phyloP scores from a whole-genome alignment of 2,888 invertebrate genomes.

The Drosophila prostipennis region DNA sequence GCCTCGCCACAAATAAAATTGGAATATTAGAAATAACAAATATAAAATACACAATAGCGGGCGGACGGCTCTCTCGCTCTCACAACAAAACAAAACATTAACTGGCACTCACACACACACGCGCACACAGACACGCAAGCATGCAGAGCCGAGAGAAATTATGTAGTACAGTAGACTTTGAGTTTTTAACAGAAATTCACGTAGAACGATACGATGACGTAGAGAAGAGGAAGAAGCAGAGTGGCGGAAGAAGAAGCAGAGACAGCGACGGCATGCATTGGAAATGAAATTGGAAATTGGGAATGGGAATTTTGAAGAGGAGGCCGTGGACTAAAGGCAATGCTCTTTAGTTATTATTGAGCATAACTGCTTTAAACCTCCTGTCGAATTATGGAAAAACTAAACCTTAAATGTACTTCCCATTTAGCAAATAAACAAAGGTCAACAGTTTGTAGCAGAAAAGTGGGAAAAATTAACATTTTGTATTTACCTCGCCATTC shows the following conservation, averaged over 20 bases:
- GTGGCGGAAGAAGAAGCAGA: constrained; percentile 40
- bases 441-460: constrained; percentile 8
- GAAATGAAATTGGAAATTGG: constrained; percentile 11
- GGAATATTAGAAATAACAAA: constrained; percentile 20
- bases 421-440: constrained; percentile 28
- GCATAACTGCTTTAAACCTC: too few species aligned
- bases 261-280: constrained; percentile 47
- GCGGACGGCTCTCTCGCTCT: constrained; percentile 40
- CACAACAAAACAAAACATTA: constrained; percentile 78
- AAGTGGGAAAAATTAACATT: not conserved
- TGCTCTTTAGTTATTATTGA: constrained; percentile 6
- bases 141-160: constrained; percentile 45
- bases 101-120: constrained; percentile 46
- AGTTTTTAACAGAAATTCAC: constrained; percentile 76
- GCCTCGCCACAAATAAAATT: constrained; percentile 15
- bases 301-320: not conserved
- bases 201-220: constrained; percentile 67
- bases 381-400: not conserved
- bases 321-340: not conserved
- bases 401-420: not conserved
- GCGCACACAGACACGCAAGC: constrained; percentile 3
- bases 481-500: not conserved
- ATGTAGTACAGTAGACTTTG: constrained; percentile 79
- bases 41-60: constrained; percentile 48
- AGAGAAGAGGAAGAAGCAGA: constrained; percentile 33